Evolutionary conservation across 2,797 vertebrate species (phyloP), one percentile per base, ranked within the genome.

Genomic region (Neosilurus hyrtlii): DNA sequence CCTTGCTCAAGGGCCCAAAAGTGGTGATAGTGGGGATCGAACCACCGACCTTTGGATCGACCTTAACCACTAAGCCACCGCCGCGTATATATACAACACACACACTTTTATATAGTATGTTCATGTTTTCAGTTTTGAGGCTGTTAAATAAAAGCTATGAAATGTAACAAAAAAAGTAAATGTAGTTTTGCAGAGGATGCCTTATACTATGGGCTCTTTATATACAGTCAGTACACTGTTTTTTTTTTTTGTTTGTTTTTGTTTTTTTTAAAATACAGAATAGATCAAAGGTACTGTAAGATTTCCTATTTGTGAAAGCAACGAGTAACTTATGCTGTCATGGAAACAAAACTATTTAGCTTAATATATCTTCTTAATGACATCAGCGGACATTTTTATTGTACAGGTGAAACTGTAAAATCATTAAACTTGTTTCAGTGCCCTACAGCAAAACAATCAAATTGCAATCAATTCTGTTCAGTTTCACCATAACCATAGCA

Each of bases 371-470:
- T 16, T 24, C 22, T 18, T 26, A 5, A 63, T 77, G 75, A 62
- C 75, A n/a, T 77, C 37, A 77, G 59, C 10, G 9, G 16, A 75
- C 30, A 75, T 59, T 75, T 75, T 57, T 35, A 59, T 57, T 59
- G 57, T 75, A 16, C 18, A 57, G 16, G 26, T 68, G 20, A 12
- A 74, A 79, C 43, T 71, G 43, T 71, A 79, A 71, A 79, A 83
- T 63, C 56, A 72, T 79, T 82, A 43, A 15, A 8, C 59, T 76
- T 3, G 35, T 72, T 54, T 9, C 67, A 49, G 59, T 30, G n/a
- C 18, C 76, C 68, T 51, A 67, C 76, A 79, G 76, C 66, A 82
- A 78, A 82, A 80, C 67, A 54, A 70, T 83, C 84, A 83, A 80
- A 84, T 79, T 57, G 22, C 30, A 81, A 82, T 82, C 82, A 77